These are phyloP conservation scores for Acipenser transmontanus DNA, from an alignment of 2,797 vertebrate species.

Conservation along the genomic window DNA sequence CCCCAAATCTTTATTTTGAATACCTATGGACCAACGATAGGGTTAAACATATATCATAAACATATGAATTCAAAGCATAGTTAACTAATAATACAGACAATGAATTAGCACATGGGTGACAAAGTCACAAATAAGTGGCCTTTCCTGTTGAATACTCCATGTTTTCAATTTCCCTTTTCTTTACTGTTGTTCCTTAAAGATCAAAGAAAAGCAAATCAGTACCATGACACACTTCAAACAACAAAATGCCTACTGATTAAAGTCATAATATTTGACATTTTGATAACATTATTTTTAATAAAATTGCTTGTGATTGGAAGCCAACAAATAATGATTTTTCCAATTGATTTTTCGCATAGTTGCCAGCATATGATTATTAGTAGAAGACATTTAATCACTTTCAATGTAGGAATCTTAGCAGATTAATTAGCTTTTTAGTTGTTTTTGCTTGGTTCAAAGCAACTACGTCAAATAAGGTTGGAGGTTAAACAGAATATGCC, in stretches of 20 bases:
- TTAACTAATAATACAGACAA: too few species aligned
- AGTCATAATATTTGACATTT: not conserved
- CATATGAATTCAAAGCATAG: too few species aligned
- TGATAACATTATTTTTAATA: not conserved
- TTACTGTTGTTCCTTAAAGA: slow-evolving; percentile 40
- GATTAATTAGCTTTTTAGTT: too few species aligned
- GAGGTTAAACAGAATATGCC: too few species aligned
- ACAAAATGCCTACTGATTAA: slow-evolving; percentile 1
- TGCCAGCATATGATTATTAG: too few species aligned
- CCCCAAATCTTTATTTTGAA: too few species aligned
- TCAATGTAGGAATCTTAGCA: too few species aligned
- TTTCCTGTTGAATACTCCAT: slow-evolving; percentile 10
- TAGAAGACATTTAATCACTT: too few species aligned
- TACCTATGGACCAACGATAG: too few species aligned
- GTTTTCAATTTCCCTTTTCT: slow-evolving; percentile 31
- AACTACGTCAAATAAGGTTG: too few species aligned
- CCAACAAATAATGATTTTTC: slow-evolving; percentile 19
- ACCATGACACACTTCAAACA: slow-evolving; percentile 2
- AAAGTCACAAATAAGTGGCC: slow-evolving; percentile 21
- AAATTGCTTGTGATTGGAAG: slow-evolving; percentile 9
- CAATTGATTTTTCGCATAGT: not conserved
- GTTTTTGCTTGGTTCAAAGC: too few species aligned
- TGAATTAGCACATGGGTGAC: not conserved
- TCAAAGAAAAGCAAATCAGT: slow-evolving; percentile 36
- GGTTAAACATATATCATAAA: too few species aligned